A percentile compares a stretch with the other conserved stretches of the same genome.
Evolutionary conservation across 2,888 invertebrate species (phyloP).

Genomic region (Cheilosia scutellata): DNA sequence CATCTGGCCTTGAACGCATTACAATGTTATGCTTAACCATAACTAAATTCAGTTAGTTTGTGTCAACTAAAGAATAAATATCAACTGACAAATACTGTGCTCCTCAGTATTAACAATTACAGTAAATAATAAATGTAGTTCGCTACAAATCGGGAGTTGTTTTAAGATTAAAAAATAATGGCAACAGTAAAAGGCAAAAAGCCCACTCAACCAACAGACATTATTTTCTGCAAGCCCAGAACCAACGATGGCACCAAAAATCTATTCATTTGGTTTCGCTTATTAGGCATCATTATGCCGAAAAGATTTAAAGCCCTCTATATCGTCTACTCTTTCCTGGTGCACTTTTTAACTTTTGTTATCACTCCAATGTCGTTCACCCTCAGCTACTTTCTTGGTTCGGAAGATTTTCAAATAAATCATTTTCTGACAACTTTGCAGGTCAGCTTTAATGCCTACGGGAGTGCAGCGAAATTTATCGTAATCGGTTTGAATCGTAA

Average conservation of each 20-base stretch:
- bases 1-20: too few relatives aligned
- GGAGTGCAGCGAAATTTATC: conserved; percentile 78
- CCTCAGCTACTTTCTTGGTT: conserved; percentile 73
- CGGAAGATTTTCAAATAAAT: conserved; percentile 32
- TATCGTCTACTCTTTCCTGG: conserved; percentile 71
- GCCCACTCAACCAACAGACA: too few relatives aligned
- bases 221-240: not conserved
- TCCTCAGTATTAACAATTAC: too few relatives aligned
- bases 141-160: too few relatives aligned
- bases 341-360: conserved; percentile 77
- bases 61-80: too few relatives aligned
- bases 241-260: conserved; percentile 33
- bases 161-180: too few relatives aligned
- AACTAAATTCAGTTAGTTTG: too few relatives aligned
- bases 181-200: too few relatives aligned
- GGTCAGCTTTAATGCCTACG: conserved; percentile 77
- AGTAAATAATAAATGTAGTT: too few relatives aligned
- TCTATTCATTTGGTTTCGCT: conserved; percentile 26
- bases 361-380: conserved; percentile 77
- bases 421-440: conserved; percentile 79
- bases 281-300: conserved; percentile 59
- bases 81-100: too few relatives aligned
- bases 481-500: conserved; percentile 77
- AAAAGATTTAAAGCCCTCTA: conserved; percentile 68
- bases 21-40: too few relatives aligned